Evolutionary conservation across 2,113 vertebrate species (phyloP).

Genomic region (Ammodytes marinus): DNA sequence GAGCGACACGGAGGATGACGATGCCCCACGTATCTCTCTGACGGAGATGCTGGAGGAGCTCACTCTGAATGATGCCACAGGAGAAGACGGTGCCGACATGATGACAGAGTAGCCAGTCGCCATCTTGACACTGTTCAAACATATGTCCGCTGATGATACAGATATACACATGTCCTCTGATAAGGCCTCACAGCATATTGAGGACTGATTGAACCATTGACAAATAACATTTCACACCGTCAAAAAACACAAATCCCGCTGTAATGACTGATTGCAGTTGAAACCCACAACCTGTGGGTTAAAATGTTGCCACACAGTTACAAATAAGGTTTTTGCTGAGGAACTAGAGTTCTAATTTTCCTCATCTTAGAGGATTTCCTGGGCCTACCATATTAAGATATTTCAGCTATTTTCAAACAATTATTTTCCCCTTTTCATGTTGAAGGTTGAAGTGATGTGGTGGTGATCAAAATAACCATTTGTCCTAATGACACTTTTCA

Average conservation of each 20-base stretch:
- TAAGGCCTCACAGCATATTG: not conserved
- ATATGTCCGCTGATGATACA: not conserved
- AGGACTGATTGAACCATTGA: not conserved
- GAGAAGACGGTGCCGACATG: conserved; percentile 93
- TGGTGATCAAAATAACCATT: conserved; percentile 50
- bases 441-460: conserved; percentile 15
- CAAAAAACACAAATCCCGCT: not conserved
- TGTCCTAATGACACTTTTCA: not conserved
- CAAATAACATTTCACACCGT: not conserved
- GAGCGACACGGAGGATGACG: conserved; percentile 96
- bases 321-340: not conserved
- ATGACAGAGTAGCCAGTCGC: conserved; percentile 81
- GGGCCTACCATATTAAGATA: not conserved
- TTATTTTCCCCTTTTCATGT: not conserved
- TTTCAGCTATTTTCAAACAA: not conserved
- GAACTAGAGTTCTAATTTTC: not conserved
- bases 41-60: conserved; percentile 97
- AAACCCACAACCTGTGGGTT: conserved; percentile 5
- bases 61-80: conserved; percentile 92
- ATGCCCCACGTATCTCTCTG: conserved; percentile 91
- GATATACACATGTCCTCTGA: conserved; percentile 2
- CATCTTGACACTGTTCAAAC: not conserved
- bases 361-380: not conserved
- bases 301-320: not conserved
- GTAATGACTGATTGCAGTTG: conserved; percentile 8